Evolutionary conservation across 1,140 invertebrate genomes (phyloP), one percentile per base, ranked within the genome.

Genomic region (Limonius californicus): DNA sequence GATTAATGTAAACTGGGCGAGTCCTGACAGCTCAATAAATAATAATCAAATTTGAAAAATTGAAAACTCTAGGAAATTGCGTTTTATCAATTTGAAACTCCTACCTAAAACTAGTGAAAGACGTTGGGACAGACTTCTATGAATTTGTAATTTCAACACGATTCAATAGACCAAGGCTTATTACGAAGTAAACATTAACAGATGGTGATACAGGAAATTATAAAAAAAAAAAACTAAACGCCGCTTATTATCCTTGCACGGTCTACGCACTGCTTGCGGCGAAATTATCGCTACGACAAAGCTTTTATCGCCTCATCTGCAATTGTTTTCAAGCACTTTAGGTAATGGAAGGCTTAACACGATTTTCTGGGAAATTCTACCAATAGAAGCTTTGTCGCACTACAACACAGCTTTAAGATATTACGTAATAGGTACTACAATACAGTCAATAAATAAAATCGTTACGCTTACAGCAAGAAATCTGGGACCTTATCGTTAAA

Each of bases 31-130:
- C 14, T 50, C 45, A 50, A 50, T 50, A 50, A 50, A 50, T 50
- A 50, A 50, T 18, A 6, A 18, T 18, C 1, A 19, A 50, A 50
- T 4, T 19, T 19, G 19, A 19, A 16, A 1, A 1, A 19, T 19
- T 2, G n/a, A 39, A 39, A 39, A 12, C n/a, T 12, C n/a, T 39
- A 12, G n/a, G n/a, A 39, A 39, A 39, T 14, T 12, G n/a, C 8
- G 1, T 21, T 16, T 19, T 16, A 7, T 50, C 45, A 19, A 50
- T 50, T 50, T 45, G 45, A 62, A 63, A 68, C 61, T 66, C 61
- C 64, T 70, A 67, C 69, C 65, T 67, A 70, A 64, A 63, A 62
- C 68, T 71, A 69, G 64, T 71, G 70, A 71, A 71, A 71, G 70
- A 71, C 70, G 55, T 66, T 62, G 67, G 54, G 54, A 55, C 54